phyloP scores from a whole-genome alignment of 2,113 vertebrate genomes.

The Daubentonia madagascariensis region DNA sequence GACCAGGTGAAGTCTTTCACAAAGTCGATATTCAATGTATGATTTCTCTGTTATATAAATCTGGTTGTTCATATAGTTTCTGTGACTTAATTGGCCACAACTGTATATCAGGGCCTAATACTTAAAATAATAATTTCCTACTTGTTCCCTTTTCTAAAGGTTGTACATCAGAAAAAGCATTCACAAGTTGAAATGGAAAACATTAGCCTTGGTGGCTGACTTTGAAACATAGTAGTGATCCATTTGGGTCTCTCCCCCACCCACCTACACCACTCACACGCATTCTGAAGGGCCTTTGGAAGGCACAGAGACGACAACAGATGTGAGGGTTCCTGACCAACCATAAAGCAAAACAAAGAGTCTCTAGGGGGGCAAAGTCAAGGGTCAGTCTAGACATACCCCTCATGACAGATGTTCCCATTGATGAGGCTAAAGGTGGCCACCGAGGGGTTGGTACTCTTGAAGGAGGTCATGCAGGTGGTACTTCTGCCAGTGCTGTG shows the following conservation, averaged over 20 bases:
- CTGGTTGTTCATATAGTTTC: not conserved
- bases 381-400: constrained; percentile 81
- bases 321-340: not conserved
- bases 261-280: not conserved
- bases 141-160: constrained; percentile 27
- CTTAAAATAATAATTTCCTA: constrained; percentile 36
- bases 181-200: constrained; percentile 31
- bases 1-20: not conserved
- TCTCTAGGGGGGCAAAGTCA: not conserved
- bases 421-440: constrained; percentile 91
- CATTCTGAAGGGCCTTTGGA: not conserved
- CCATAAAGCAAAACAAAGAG: not conserved
- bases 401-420: constrained; percentile 87
- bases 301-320: not conserved
- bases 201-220: not conserved
- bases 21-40: not conserved
- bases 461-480: constrained; percentile 90
- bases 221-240: not conserved
- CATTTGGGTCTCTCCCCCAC: not conserved
- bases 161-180: not conserved
- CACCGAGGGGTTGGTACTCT: constrained; percentile 91
- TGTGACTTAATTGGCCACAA: not conserved
- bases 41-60: constrained; percentile 15
- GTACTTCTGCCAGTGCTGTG: constrained; percentile 86
- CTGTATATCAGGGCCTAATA: not conserved